A percentile compares a stretch with the other conserved stretches of the same genome.
phyloP scores from a whole-genome alignment of 2,113 vertebrate species.

The Melanocharis versteri region DNA sequence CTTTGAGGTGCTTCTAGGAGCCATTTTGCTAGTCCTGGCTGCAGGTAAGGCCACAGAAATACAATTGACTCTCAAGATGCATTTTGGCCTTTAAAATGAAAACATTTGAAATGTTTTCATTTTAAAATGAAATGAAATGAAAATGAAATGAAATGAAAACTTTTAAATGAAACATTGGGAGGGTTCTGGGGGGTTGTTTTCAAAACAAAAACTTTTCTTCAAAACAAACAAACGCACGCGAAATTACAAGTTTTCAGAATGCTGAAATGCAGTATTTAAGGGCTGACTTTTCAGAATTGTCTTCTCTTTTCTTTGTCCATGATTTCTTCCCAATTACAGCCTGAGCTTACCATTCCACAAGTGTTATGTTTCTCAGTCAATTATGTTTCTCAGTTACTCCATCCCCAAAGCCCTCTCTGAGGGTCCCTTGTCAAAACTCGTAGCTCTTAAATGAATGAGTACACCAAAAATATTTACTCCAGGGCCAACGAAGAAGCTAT shows the following conservation, averaged over 20 bases:
- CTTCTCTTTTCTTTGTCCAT: neutral
- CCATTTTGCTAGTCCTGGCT: neutral
- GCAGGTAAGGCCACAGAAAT: neutral
- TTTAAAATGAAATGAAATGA: too few species aligned
- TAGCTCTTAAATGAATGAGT: neutral
- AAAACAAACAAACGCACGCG: neutral
- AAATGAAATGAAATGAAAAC: too few species aligned
- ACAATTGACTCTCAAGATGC: neutral
- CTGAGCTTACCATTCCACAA: neutral
- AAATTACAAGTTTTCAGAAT: neutral
- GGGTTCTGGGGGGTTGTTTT: neutral
- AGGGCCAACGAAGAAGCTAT: accelerated
- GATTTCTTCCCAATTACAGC: accelerated
- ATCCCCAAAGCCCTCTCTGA: neutral
- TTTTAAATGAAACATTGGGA: neutral
- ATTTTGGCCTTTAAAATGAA: too few species aligned
- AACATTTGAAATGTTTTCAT: too few species aligned
- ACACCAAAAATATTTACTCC: neutral
- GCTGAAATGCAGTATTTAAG: neutral
- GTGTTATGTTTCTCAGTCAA: neutral
- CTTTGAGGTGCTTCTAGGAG: neutral
- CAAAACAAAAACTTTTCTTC: neutral
- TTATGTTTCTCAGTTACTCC: neutral
- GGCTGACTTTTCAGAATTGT: neutral
- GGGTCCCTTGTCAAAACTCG: neutral